These are phyloP conservation scores for Desoria tigrina DNA, from an alignment of 2,888 invertebrate genomes.

Conservation along the genomic window DNA sequence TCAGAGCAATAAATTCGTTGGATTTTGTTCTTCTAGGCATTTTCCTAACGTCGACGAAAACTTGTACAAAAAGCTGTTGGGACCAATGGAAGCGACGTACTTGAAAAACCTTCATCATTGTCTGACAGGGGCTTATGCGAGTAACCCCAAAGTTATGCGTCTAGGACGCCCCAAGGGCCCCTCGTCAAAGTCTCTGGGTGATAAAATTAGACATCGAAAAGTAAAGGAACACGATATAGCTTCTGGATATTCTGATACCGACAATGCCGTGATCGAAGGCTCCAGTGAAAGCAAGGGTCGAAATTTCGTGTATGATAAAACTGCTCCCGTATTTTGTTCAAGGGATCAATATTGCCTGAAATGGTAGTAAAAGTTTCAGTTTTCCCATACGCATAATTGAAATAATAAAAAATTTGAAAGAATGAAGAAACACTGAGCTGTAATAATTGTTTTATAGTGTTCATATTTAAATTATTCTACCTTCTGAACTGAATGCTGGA, in stretches of 20 bases:
- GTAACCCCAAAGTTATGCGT: background rate
- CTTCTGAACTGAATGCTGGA: too few relatives aligned
- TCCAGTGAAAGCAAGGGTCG: too few relatives aligned
- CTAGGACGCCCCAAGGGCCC: background rate
- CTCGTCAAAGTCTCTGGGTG: background rate
- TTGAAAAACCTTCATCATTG: constrained; percentile 33
- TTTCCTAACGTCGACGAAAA: constrained; percentile 28
- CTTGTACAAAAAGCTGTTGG: constrained; percentile 32
- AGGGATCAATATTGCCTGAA: constrained; percentile 7
- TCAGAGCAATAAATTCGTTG: background rate
- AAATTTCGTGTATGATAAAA: too few relatives aligned
- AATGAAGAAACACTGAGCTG: too few relatives aligned
- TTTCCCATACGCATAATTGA: too few relatives aligned
- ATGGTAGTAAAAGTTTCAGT: too few relatives aligned
- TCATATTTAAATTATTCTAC: too few relatives aligned
- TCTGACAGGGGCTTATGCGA: constrained; percentile 23
- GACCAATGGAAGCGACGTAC: constrained; percentile 34
- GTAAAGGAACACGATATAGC: background rate
- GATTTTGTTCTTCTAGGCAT: constrained; percentile 25
- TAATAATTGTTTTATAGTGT: too few relatives aligned
- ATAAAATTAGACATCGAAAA: background rate
- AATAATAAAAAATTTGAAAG: too few relatives aligned
- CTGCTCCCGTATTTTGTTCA: constrained; percentile 1
- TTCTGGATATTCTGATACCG: background rate
- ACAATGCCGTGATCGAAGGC: background rate